Percentiles rank a stretch among this genome's conserved stretches.
These are phyloP conservation scores for Nasonia vitripennis DNA, from an alignment of 1,140 invertebrate species.

Conservation along the genomic window DNA sequence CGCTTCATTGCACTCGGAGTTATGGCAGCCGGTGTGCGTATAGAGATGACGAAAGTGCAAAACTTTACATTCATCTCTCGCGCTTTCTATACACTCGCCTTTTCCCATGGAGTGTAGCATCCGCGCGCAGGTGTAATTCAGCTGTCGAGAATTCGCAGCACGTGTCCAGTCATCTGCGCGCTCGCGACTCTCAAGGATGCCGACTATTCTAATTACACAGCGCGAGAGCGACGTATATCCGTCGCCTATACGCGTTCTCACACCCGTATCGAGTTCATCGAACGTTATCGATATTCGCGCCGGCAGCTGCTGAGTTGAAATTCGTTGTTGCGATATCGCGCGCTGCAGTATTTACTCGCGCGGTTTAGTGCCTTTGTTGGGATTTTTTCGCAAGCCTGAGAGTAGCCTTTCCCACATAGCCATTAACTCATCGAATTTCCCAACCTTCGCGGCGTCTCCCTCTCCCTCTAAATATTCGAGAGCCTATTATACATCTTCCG, in stretches of 20 bases:
- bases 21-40: background rate
- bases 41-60: conserved; percentile 15
- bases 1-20: conserved; percentile 3
- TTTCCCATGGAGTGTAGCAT: background rate
- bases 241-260: background rate
- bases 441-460: conserved; percentile 18
- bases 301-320: background rate
- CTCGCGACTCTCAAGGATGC: conserved; percentile 28
- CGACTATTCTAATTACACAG: conserved; percentile 38
- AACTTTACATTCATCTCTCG: conserved; percentile 12
- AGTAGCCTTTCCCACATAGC: background rate
- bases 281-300: background rate
- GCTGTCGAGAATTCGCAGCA: conserved; percentile 20
- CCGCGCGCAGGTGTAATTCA: background rate
- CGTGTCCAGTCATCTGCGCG: conserved; percentile 34
- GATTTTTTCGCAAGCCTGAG: background rate
- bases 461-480: background rate
- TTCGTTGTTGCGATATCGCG: background rate
- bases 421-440: conserved; percentile 39
- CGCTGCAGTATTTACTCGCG: background rate
- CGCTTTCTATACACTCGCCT: background rate
- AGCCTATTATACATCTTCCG: background rate
- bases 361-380: background rate
- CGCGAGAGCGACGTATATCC: background rate
- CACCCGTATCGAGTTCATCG: background rate